phyloP scores from a whole-genome alignment of 2,888 invertebrate genomes.

The Melieria omissa region DNA sequence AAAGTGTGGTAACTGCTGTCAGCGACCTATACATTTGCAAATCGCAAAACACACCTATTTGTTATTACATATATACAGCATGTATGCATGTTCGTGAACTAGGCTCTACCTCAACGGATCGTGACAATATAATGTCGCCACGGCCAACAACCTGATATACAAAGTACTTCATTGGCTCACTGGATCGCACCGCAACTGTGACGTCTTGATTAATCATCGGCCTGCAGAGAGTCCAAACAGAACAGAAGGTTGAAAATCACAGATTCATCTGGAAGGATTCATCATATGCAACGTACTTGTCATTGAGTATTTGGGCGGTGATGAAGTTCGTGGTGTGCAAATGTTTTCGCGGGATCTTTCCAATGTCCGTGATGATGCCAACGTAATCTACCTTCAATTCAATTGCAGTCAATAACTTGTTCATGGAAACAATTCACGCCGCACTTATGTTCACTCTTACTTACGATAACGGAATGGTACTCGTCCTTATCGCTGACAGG shows the following conservation, averaged over 20 bases:
- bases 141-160: conserved; percentile 85
- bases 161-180: conserved; percentile 80
- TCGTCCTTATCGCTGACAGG: conserved; percentile 60
- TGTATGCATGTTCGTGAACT: neutral
- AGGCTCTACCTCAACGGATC: conserved; percentile 73
- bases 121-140: conserved; percentile 84
- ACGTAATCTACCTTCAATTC: conserved; percentile 77
- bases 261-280: neutral
- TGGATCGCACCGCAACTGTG: conserved; percentile 80
- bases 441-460: conserved; percentile 14
- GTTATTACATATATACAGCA: neutral
- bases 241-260: neutral
- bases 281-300: conserved; percentile 61
- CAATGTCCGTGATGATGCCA: conserved; percentile 71
- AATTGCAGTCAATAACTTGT: neutral
- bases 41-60: neutral
- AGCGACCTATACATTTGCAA: conserved; percentile 52
- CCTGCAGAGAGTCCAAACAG: conserved; percentile 56
- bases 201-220: conserved; percentile 78
- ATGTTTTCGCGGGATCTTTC: conserved; percentile 60
- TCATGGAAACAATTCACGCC: neutral
- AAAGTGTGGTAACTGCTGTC: conserved; percentile 59
- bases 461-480: conserved; percentile 63
- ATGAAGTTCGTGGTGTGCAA: conserved; percentile 58
- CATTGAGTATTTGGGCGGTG: conserved; percentile 69